A percentile compares a stretch with the other conserved stretches of the same genome.
These are phyloP conservation scores for Ecliptopera silaceata DNA, from an alignment of 2,888 invertebrate species.

Conservation along the genomic window DNA sequence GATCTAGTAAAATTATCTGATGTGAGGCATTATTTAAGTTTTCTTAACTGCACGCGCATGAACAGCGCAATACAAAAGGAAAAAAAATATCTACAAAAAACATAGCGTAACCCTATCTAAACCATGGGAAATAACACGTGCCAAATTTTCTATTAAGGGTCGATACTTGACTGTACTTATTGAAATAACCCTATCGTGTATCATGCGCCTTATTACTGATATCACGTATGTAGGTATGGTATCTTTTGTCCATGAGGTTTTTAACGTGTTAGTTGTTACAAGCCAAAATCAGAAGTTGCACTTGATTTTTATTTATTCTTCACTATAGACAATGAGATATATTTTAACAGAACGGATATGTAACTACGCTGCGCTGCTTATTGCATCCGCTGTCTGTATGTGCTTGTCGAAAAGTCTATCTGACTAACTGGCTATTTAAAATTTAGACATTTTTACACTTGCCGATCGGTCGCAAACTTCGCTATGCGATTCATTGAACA, in stretches of 20 bases:
- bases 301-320: no score
- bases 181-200: conserved; percentile 15
- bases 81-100: background rate
- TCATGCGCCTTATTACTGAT: background rate
- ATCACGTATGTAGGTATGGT: background rate
- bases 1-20: no score
- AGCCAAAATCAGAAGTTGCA: background rate
- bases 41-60: background rate
- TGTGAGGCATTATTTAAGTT: no score
- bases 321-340: no score
- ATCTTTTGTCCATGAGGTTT: background rate
- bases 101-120: background rate
- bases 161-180: conserved; percentile 21
- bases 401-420: no score
- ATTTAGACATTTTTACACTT: no score
- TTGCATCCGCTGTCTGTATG: no score
- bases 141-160: conserved; percentile 16
- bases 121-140: conserved; percentile 19
- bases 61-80: background rate
- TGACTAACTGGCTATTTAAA: no score
- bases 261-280: background rate
- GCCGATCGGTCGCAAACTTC: no score
- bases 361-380: no score
- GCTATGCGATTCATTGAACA: no score
- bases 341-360: no score